Percentiles rank a stretch among this genome's conserved stretches.
These are phyloP conservation scores for Ennomos erosarius DNA, from an alignment of 2,888 invertebrate species.

Conservation along the genomic window DNA sequence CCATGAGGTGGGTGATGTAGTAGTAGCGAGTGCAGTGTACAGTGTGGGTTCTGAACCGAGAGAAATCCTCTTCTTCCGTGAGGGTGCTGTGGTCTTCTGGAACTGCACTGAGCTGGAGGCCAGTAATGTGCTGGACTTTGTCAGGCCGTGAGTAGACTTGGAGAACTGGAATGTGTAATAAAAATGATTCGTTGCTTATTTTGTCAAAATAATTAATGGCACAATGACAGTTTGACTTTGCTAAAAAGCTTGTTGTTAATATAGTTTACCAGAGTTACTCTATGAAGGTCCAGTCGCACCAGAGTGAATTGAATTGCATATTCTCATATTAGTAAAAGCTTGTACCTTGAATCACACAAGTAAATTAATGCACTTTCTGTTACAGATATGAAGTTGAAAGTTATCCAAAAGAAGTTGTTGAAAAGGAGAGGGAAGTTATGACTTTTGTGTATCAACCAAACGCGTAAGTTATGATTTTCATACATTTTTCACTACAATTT, in stretches of 20 bases:
- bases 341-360: conserved; percentile 1
- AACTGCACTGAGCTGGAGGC: conserved; percentile 93
- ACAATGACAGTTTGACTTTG: background rate
- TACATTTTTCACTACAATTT: no score
- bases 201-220: background rate
- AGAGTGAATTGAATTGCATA: no score
- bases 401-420: conserved; percentile 88
- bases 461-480: conserved; percentile 61
- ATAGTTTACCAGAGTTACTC: no score
- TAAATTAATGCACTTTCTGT: conserved; percentile 49
- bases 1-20: conserved; percentile 88
- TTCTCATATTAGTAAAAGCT: no score
- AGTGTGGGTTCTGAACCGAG: conserved; percentile 90
- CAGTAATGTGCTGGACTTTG: conserved; percentile 90
- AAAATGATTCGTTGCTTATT: no score
- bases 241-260: no score
- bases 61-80: conserved; percentile 95
- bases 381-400: conserved; percentile 84
- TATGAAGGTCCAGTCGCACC: no score
- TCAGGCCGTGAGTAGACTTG: conserved; percentile 77
- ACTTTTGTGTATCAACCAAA: conserved; percentile 88
- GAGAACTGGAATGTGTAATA: no score
- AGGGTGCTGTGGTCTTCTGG: conserved; percentile 97
- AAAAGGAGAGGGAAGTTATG: conserved; percentile 93
- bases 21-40: conserved; percentile 95